Evolutionary conservation across 2,888 invertebrate genomes (phyloP).

Genomic region (Papilio demoleus): DNA sequence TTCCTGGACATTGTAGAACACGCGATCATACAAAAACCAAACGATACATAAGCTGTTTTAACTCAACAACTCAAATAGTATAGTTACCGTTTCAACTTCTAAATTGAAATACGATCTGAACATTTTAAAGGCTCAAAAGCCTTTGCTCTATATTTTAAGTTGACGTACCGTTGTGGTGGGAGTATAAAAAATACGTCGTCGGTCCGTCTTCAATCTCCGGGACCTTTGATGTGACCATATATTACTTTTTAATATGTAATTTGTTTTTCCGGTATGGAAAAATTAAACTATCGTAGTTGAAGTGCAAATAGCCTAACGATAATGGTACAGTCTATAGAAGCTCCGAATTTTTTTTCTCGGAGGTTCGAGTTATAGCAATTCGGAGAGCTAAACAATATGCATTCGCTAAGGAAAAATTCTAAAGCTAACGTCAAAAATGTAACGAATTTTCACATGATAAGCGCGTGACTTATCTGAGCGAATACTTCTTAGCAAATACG

Average conservation of each 20-base stretch:
- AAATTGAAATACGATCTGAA: conserved; percentile 34
- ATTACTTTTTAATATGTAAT: too few species aligned
- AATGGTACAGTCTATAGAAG: too few species aligned
- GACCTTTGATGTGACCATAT: neutral
- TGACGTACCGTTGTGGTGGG: conserved; percentile 29
- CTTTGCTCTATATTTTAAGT: conserved; percentile 32
- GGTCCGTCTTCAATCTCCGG: conserved; percentile 36
- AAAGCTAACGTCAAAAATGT: too few species aligned
- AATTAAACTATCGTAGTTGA: too few species aligned
- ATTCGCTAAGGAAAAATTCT: too few species aligned
- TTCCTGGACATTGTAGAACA: neutral
- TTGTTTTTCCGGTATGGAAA: neutral
- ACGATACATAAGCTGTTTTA: neutral
- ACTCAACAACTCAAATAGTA: conserved; percentile 21
- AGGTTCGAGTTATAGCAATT: too few species aligned
- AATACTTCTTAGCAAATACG: too few species aligned
- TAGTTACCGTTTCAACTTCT: conserved; percentile 1
- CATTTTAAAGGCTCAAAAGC: conserved; percentile 5
- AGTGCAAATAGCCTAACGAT: too few species aligned
- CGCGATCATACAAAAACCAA: neutral
- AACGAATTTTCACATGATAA: too few species aligned
- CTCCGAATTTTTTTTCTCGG: too few species aligned
- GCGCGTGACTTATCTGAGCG: too few species aligned
- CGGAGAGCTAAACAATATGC: too few species aligned
- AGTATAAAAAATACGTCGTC: conserved; percentile 36